Evolutionary conservation across 2,113 vertebrate genomes (phyloP), one percentile per base, ranked within the genome.

Genomic region (Callaeas wilsoni): DNA sequence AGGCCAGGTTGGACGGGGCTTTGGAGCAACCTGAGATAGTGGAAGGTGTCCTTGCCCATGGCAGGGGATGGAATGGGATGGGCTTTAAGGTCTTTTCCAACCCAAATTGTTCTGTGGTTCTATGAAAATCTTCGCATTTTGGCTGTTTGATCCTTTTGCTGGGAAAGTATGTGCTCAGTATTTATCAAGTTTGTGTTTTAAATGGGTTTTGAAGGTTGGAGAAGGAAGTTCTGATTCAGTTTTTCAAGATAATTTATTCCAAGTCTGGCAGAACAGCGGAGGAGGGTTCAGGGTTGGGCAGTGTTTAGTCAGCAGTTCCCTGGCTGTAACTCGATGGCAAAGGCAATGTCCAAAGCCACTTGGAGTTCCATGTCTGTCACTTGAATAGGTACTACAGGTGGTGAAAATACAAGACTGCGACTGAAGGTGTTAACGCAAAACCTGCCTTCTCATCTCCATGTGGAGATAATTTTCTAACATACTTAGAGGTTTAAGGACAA

Each of bases 381-480:
- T 23, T 32, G 19, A 32, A 2, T 42, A 35, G 60, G 32, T 67
- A 49, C 14, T 29, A 11, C 27, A 17, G 47, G 26, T 16, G 6
- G 16, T 17, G 71, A 37, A 59, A 68, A 59, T 4, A 3, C 1
- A 5, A 17, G 27, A 14, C 1, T 6, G 75, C 53, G 41, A 17
- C 42, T 16, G n/a, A 33, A 62, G 12, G 26, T 27, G 26, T 29
- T 11, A 2, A 6, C 10, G 35, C 17, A n/a, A 20, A 49, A 23
- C 0, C 0, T 7, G 23, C 4, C 2, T 25, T 37, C 26, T 63
- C 14, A 1, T 44, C 44, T 67, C 71, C 25, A 0, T 7, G 7
- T 16, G 41, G 9, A 17, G 52, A 10, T n/a, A 7, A 7, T 35
- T 70, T 47, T n/a, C 57, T 53, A 3, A 32, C 12, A 16, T 10